A percentile compares a stretch with the other conserved stretches of the same genome.
Evolutionary conservation across 64 coral and sea anemone genomes (phyloP).

Genomic region (Dendronephthya gigantea): DNA sequence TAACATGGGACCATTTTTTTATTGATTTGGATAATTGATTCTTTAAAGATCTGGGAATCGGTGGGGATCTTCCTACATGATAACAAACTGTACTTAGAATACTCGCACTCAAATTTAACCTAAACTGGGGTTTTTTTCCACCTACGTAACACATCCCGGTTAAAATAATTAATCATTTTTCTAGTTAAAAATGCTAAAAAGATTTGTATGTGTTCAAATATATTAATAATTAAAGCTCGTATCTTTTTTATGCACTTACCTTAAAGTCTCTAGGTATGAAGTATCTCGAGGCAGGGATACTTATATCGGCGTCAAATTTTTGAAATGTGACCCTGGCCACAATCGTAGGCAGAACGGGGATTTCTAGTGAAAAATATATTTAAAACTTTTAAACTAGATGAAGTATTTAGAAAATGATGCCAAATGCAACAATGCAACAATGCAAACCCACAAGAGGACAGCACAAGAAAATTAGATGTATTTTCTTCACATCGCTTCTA

Average conservation of each 20-base stretch:
- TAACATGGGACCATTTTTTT: background rate
- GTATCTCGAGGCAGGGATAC: constrained; percentile 81
- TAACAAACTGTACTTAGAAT: background rate
- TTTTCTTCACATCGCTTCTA: no score
- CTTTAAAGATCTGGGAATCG: constrained; percentile 70
- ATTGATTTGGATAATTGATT: background rate
- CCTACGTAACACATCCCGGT: background rate
- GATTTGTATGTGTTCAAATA: background rate
- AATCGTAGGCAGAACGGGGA: constrained; percentile 90
- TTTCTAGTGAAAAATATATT: constrained; percentile 48
- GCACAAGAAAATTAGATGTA: no score
- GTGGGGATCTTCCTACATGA: constrained; percentile 74
- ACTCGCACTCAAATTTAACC: background rate
- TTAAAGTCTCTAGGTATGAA: constrained; percentile 99
- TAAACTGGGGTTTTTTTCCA: background rate
- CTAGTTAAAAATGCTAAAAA: background rate
- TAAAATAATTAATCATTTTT: no score
- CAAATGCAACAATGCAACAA: no score
- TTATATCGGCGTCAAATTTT: constrained; percentile 61
- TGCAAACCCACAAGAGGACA: no score
- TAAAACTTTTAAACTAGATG: no score
- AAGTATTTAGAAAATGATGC: no score
- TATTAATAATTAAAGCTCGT: background rate
- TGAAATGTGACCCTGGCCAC: constrained; percentile 80
- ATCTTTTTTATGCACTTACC: constrained; percentile 33